Evolutionary conservation across 2,797 vertebrate species (phyloP).

Genomic region (Falco berigora): DNA sequence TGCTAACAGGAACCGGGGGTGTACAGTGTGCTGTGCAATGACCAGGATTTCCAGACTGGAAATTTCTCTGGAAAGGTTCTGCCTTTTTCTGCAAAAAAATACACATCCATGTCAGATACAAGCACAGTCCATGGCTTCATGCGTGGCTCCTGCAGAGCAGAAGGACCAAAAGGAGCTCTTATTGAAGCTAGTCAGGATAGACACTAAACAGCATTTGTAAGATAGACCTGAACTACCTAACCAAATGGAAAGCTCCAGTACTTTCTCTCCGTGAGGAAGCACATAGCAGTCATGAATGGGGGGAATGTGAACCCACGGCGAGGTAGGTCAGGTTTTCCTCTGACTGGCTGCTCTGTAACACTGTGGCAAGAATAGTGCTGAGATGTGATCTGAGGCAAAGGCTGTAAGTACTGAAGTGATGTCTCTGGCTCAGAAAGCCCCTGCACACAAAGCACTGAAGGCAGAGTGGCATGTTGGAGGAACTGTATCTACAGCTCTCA

Average conservation of each 20-base stretch:
- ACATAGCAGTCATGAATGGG: neutral
- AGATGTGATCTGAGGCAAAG: neutral
- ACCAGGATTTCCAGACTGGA: neutral
- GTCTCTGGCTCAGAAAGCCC: neutral
- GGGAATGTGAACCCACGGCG: rapidly evolving
- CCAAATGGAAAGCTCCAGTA: neutral
- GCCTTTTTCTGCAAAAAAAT: neutral
- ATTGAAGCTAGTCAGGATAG: neutral
- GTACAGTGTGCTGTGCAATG: neutral
- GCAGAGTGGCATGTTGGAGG: neutral
- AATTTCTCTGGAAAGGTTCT: neutral
- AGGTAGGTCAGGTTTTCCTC: neutral
- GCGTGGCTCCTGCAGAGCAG: neutral
- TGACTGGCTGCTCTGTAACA: neutral
- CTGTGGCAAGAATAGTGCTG: neutral
- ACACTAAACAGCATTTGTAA: neutral
- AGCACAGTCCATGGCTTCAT: neutral
- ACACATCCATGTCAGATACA: neutral
- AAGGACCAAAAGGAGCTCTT: neutral
- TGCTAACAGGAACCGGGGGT: neutral
- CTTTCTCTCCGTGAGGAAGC: neutral
- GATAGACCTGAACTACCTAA: neutral
- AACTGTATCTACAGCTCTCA: neutral
- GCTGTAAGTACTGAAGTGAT: neutral
- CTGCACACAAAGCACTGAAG: neutral